Conservation (phyloP, 2,113 vertebrate species). For the Chrysemys picta region DNA sequence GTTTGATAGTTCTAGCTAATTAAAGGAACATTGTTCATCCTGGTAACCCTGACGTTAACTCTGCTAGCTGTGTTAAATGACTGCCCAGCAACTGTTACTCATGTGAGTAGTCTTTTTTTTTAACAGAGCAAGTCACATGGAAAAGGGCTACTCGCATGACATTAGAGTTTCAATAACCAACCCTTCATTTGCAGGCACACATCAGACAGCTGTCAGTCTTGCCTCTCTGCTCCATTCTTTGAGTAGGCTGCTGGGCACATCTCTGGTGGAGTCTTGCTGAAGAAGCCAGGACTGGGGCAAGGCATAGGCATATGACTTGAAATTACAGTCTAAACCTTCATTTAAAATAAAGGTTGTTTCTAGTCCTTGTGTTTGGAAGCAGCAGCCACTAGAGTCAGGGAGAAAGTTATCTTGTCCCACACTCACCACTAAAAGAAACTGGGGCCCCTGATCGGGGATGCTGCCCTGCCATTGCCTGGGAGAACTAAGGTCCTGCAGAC, state of each 20-base stretch:
- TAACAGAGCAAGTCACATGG: not conserved
- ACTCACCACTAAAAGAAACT: not conserved
- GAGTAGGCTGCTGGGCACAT: not conserved
- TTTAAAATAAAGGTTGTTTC: not conserved
- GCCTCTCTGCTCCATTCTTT: not conserved
- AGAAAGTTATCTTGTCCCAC: not conserved
- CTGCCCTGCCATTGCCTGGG: not conserved
- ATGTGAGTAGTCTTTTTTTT: not conserved
- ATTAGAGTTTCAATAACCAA: not conserved
- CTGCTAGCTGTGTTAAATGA: not conserved
- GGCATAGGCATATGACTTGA: not conserved
- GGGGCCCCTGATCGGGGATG: not conserved
- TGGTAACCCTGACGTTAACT: slow-evolving; percentile 26
- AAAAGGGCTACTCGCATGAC: not conserved
- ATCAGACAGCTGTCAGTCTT: not conserved
- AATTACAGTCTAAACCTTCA: not conserved
- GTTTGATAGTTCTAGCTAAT: not conserved
- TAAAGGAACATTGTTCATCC: slow-evolving; percentile 9
- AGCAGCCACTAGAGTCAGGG: not conserved
- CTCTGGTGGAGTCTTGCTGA: not conserved
- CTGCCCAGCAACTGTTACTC: not conserved
- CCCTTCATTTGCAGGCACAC: not conserved
- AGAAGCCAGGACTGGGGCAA: not conserved
- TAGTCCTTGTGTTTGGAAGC: not conserved
- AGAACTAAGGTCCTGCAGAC: not conserved